Conservation (phyloP, 2,113 vertebrate genomes). For the Sander vitreus region DNA sequence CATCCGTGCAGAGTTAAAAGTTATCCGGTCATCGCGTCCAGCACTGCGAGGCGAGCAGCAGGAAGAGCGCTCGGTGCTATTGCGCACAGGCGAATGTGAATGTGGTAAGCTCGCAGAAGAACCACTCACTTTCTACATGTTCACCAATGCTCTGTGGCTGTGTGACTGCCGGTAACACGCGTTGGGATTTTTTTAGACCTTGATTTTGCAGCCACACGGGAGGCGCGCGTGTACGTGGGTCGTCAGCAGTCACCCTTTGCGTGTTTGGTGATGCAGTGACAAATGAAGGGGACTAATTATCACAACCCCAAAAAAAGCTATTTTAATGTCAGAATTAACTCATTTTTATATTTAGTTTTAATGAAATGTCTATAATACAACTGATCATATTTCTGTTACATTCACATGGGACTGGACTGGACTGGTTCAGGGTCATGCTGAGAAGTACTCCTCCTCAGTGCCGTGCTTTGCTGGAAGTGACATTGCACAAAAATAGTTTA, state of each 20-base stretch:
- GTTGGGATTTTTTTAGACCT: neutral
- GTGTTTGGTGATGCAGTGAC: neutral
- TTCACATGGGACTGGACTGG: neutral
- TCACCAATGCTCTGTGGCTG: constrained; percentile 6
- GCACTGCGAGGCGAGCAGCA: constrained; percentile 6
- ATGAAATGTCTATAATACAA: neutral
- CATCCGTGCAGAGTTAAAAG: constrained; percentile 63
- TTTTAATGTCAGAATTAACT: neutral
- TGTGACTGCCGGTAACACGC: constrained; percentile 2
- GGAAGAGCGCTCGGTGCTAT: constrained; percentile 66
- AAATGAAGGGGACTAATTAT: neutral
- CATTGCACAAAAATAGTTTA: constrained; percentile 56
- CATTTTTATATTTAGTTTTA: neutral
- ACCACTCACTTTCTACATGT: constrained; percentile 42
- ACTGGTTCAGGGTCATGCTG: too few species aligned
- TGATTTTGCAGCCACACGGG: constrained; percentile 8
- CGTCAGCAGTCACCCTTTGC: constrained; percentile 41
- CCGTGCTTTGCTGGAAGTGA: constrained; percentile 55
- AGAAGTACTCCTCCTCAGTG: constrained; percentile 5
- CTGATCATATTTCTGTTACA: neutral
- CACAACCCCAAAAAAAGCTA: neutral
- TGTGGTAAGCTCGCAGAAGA: constrained; percentile 30
- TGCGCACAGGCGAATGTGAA: constrained; percentile 53
- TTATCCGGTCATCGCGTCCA: constrained; percentile 61
- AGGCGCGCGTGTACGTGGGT: constrained; percentile 23